A percentile compares a stretch with the other conserved stretches of the same genome.
Evolutionary conservation across 2,888 invertebrate genomes (phyloP).

Genomic region (Leptopilina syphax): DNA sequence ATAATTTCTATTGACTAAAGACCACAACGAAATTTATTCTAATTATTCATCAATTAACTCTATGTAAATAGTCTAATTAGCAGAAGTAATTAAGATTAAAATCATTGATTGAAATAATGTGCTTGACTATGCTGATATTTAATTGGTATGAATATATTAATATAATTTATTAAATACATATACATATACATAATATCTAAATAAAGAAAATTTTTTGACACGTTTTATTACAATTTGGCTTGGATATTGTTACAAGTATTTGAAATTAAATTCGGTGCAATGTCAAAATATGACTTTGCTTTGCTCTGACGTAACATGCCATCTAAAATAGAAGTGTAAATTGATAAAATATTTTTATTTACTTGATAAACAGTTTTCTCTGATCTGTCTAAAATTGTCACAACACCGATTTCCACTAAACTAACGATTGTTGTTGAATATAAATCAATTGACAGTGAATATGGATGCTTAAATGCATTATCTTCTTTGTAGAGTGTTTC

Average conservation of each 20-base stretch:
- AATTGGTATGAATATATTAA: slow-evolving; percentile 28
- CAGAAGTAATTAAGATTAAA: not conserved
- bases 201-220: not conserved
- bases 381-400: slow-evolving; percentile 49
- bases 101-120: not conserved
- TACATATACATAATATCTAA: not conserved
- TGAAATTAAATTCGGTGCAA: slow-evolving; percentile 58
- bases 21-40: no score
- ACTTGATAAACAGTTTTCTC: slow-evolving; percentile 56
- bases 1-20: no score
- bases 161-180: slow-evolving; percentile 35
- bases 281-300: slow-evolving; percentile 64
- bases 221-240: slow-evolving; percentile 67
- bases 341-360: slow-evolving; percentile 60
- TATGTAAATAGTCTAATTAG: no score
- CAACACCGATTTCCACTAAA: slow-evolving; percentile 63
- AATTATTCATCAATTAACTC: no score
- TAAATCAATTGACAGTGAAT: slow-evolving; percentile 85
- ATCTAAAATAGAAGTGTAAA: slow-evolving; percentile 62
- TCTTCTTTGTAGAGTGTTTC: slow-evolving; percentile 73
- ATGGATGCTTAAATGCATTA: slow-evolving; percentile 81
- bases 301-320: slow-evolving; percentile 61
- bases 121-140: not conserved
- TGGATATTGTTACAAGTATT: slow-evolving; percentile 59
- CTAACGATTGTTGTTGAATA: slow-evolving; percentile 67